Evolutionary conservation across 2,113 vertebrate genomes (phyloP).

Genomic region (Dasyprocta punctata): DNA sequence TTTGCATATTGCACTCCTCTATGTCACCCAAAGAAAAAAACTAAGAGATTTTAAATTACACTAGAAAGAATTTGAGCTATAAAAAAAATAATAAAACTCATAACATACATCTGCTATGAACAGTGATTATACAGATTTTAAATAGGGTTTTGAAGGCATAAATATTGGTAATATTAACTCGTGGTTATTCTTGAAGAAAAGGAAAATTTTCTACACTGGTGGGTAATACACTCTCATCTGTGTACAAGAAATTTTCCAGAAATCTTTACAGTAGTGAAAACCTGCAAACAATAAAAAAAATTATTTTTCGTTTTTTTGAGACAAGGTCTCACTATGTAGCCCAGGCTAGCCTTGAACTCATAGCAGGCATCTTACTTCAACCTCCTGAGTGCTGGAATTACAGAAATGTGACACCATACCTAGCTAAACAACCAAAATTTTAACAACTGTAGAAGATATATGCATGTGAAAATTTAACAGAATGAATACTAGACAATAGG

Average conservation of each 20-base stretch:
- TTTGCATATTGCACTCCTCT: not conserved
- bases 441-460: not conserved
- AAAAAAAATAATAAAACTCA: constrained; percentile 38
- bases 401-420: not conserved
- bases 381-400: not conserved
- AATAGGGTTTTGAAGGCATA: not conserved
- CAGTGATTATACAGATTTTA: not conserved
- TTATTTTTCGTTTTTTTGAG: not conserved
- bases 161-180: not conserved
- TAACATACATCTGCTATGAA: not conserved
- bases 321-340: not conserved
- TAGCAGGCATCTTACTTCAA: not conserved
- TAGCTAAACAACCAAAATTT: not conserved
- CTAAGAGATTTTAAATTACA: constrained; percentile 15
- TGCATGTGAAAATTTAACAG: not conserved
- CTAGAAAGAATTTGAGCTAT: constrained; percentile 10
- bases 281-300: not conserved
- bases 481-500: not conserved
- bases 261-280: not conserved
- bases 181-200: not conserved
- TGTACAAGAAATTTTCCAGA: not conserved
- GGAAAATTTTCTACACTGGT: not conserved
- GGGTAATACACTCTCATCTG: not conserved
- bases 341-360: not conserved
- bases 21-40: not conserved